Base-by-base conservation (phyloP, 2,888 invertebrate species). In the Tachina grossa region DNA sequence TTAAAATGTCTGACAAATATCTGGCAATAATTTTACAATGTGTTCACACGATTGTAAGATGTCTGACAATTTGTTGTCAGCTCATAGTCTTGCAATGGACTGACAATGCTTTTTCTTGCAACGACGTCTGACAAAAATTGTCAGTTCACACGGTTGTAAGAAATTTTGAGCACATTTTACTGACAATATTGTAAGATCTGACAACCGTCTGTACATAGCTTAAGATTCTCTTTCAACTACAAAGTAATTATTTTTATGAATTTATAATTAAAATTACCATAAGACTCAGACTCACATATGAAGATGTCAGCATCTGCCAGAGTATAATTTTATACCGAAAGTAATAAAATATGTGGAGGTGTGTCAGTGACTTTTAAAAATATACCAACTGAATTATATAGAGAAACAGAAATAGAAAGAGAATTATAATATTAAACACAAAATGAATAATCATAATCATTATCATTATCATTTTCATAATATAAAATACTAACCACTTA, bases 331-430 rank as follows among this genome's bases (percentile, higher is more conserved):
- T 6, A 53, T 53, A 14, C 39, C 43, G 11, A n/a, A 77, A 43
- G 14, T 49, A 63, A 55, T 74, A 49, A 72, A 63, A 11, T 76
- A 66, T 59, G 39, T 39, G 22, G 14, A 41, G 14, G 19, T 61
- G 59, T 72, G 84, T 81, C 81, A 81, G 41, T 85, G 84, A 74
- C 81, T 74, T 85, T 77, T 72, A 14, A 31, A 47, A 31, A 47
- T 63, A 66, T 61, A 81, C 16, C 31, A 59, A 72, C 39, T 53
- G 55, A 43, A 41, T 59, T 5, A 53, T 13, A 53, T 43, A 51
- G 8, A 75, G 45, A 61, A 13, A 49, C 41, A n/a, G 3, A 41
- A 1, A 11, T 22, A 49, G 9, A 76, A 31, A 31, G 31, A 31
- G 31, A 31, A 31, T 31, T 31, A 31, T 31, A 31, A 31, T 31